Evolutionary conservation across 2,888 invertebrate genomes (phyloP), one percentile per base, ranked within the genome.

Genomic region (Limnephilus marmoratus): DNA sequence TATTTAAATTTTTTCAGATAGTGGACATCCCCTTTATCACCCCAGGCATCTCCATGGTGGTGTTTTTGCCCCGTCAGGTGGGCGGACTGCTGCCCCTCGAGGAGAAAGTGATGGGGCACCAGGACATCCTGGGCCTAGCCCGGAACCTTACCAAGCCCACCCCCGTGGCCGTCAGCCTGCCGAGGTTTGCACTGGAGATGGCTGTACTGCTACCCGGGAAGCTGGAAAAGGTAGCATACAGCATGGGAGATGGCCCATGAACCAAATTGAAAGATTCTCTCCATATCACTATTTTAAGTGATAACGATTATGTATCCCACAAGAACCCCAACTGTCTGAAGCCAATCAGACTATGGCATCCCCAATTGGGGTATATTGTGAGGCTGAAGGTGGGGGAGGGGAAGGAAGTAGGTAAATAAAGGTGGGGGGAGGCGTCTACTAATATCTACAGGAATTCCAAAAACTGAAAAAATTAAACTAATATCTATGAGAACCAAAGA

Each of bases 121-220:
- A 94, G 80, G 92, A 92, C 80, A 90, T 93, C 15, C 45, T 95
- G 45, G 81, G 92, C 13, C 93, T 94, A n/a, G 94, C 95, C 89
- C 94, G 94, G 9, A 93, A 94, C 13, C 94, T 93, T 29, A 95
- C 96, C 95, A 94, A 93, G 13, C 92, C 94, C 1, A 94, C 94
- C 92, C 95, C 96, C 0, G 94, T 96, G 18, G 9, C 95, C 2
- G 95, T 95, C 80, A 95, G 95, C 1, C 91, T 96, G 82, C 96
- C 96, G 0, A 95, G 96, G 9, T 96, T 95, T 93, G 96, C 96
- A 7, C 94, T 96, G 41, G 95, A 96, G 81, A 96, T 96, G 95
- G 95, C 96, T 2, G 94, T 96, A 31, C 94, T 96, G 82, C 93
- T 96, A 90, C 96, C 96, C 4, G 95, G 95, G 90, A 96, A 96